These are phyloP conservation scores for Eumeta japonica DNA, from an alignment of 1,140 invertebrate species.

Conservation along the genomic window DNA sequence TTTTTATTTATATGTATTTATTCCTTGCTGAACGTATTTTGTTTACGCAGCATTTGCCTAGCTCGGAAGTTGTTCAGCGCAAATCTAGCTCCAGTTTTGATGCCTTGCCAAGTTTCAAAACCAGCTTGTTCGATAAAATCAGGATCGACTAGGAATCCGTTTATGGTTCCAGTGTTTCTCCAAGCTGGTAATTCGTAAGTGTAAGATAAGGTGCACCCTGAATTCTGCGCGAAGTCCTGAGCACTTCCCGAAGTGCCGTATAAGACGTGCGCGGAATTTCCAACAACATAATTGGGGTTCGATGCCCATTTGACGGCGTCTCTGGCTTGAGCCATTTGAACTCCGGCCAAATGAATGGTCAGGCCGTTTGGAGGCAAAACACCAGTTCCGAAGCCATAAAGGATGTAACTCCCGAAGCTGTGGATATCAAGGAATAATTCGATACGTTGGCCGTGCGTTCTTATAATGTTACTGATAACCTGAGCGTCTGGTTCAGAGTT, in stretches of 20 bases:
- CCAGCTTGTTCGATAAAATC: slow-evolving; percentile 32
- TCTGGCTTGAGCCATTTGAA: slow-evolving; percentile 38
- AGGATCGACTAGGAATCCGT: slow-evolving; percentile 31
- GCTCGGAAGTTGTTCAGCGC: slow-evolving; percentile 7
- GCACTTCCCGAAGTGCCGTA: slow-evolving; percentile 39
- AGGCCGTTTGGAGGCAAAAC: slow-evolving; percentile 52
- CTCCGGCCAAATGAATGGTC: slow-evolving; percentile 24
- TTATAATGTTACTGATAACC: slow-evolving; percentile 40
- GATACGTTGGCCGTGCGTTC: slow-evolving; percentile 27
- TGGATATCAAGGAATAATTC: slow-evolving; percentile 63
- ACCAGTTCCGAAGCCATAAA: slow-evolving; percentile 65
- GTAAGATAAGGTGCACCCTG: slow-evolving; percentile 24
- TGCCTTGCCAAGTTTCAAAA: slow-evolving; percentile 32
- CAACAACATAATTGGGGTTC: slow-evolving; percentile 50
- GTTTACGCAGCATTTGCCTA: not conserved
- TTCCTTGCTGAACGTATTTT: too few species aligned
- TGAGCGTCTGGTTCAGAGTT: slow-evolving; percentile 73
- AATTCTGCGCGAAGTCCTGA: slow-evolving; percentile 32
- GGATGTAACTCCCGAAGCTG: slow-evolving; percentile 64
- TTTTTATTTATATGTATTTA: too few species aligned
- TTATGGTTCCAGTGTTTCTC: slow-evolving; percentile 5
- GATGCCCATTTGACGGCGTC: slow-evolving; percentile 26
- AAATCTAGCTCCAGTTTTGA: slow-evolving; percentile 20
- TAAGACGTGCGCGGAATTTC: slow-evolving; percentile 57
- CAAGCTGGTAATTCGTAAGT: slow-evolving; percentile 23